A percentile compares a stretch with the other conserved stretches of the same genome.
Evolutionary conservation across 2,113 vertebrate genomes (phyloP).

Genomic region (Rhynchopsitta pachyrhyncha): DNA sequence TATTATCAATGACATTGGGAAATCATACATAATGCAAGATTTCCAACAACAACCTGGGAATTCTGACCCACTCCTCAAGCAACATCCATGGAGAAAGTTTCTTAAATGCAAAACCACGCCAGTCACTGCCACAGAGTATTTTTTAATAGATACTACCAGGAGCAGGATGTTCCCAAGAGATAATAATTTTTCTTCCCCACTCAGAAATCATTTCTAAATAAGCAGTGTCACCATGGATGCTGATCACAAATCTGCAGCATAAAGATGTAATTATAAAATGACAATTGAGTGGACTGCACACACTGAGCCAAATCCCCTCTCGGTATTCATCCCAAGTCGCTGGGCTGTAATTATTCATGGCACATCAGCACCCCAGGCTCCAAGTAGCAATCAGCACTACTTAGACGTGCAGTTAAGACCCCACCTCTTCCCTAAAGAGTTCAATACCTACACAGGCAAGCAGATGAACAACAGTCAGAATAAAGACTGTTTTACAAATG

Average conservation of each 20-base stretch:
- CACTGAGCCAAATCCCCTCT: background rate
- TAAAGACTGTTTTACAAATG: background rate
- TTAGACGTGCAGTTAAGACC: background rate
- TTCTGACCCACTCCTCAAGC: background rate
- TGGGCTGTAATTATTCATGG: background rate
- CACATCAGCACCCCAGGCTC: background rate
- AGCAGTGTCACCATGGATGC: slow-evolving; percentile 27
- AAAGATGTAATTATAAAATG: slow-evolving; percentile 11
- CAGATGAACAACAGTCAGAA: background rate
- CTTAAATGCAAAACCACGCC: background rate
- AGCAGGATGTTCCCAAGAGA: slow-evolving; percentile 3
- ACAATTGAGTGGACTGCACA: background rate
- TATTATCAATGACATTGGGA: background rate
- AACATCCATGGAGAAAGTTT: background rate
- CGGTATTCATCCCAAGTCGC: background rate
- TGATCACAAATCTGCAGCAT: background rate
- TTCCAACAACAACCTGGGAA: background rate
- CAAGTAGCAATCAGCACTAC: background rate
- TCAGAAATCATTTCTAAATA: slow-evolving; percentile 20
- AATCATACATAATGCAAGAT: background rate
- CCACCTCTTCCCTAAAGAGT: background rate
- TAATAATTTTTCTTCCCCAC: background rate
- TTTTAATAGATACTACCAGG: background rate
- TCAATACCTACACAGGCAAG: background rate
- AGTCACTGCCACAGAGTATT: background rate